A percentile compares a stretch with the other conserved stretches of the same genome.
Evolutionary conservation across 2,888 invertebrate genomes (phyloP).

Genomic region (Patella pellucida): DNA sequence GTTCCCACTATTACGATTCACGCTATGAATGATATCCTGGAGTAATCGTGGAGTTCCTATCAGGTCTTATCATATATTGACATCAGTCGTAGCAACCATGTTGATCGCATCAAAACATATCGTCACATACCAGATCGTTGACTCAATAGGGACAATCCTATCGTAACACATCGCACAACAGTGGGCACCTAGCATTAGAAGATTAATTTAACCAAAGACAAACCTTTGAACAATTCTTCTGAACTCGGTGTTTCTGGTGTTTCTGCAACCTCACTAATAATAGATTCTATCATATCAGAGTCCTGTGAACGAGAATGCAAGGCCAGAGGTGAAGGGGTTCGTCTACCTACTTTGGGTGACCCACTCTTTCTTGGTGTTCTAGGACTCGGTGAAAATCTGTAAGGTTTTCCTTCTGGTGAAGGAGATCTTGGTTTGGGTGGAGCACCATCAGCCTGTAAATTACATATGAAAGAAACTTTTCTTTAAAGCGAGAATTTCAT

Average conservation of each 20-base stretch:
- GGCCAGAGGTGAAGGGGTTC: conserved; percentile 49
- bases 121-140: too few species aligned
- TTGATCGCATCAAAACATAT: too few species aligned
- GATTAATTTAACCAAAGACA: too few species aligned
- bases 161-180: too few species aligned
- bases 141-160: too few species aligned
- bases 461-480: neutral
- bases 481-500: too few species aligned
- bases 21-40: too few species aligned
- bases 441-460: conserved; percentile 10
- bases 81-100: too few species aligned
- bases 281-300: conserved; percentile 52
- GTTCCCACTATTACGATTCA: too few species aligned
- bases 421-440: conserved; percentile 33
- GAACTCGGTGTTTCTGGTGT: conserved; percentile 34
- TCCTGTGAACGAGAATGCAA: conserved; percentile 49
- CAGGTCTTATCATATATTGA: too few species aligned
- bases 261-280: conserved; percentile 52
- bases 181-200: too few species aligned
- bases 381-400: conserved; percentile 39
- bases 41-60: too few species aligned
- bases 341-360: conserved; percentile 44
- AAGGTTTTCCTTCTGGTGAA: conserved; percentile 44
- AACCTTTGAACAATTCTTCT: conserved; percentile 12
- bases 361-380: conserved; percentile 33